Base-by-base conservation (phyloP, 2,888 invertebrate genomes). In the Nemotelus nigrinus region DNA sequence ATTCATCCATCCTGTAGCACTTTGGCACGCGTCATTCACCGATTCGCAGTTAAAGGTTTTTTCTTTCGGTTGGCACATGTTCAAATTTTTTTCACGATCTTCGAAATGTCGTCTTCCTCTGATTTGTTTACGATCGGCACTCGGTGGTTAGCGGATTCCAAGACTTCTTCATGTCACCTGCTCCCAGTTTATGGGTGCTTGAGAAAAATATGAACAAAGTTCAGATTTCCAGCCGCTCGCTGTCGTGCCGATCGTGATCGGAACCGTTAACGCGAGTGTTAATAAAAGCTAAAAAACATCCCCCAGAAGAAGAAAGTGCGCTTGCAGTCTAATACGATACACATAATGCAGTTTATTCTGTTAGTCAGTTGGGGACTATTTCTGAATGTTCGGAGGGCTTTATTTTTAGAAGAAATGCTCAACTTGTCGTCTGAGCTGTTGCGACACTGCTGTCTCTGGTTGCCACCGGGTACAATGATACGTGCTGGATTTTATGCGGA, bases 331-430 rank as follows among this genome's bases (percentile, higher is more conserved):
- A 25, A 47, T 10, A 43, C 8, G 68, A 53, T 50, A 39, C 72
- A 55, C 44, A 58, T 5, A 39, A 44, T 58, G 25, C 55, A 44
- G 7, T 44, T 45, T 45, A 25, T 39, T 5, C 39, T 39, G 67
- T 58, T 58, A 25, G 39, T 6, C 10, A 7, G 65, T 45, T 45
- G 65, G 8, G 65, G 8, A 39, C 71, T 44, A 44, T 71, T 47
- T 43, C 39, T 53, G 10, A 47, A 2, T 57, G 58, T n/a, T 3
- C 72, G 45, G 45, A 72, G 72, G 72, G 57, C 58, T 58, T 58
- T 72, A 72, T 72, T 72, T 72, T 72, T 72, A 72, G 72, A 72
- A 44, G 57, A 58, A 58, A 45, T 58, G 47, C 47, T 2, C 71
- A 44, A 71, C 55, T 55, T 55, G 55, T 55, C 57, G 71, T 25